These are phyloP conservation scores for Pollenia griseotomentosa DNA, from an alignment of 2,888 invertebrate genomes.

Conservation along the genomic window DNA sequence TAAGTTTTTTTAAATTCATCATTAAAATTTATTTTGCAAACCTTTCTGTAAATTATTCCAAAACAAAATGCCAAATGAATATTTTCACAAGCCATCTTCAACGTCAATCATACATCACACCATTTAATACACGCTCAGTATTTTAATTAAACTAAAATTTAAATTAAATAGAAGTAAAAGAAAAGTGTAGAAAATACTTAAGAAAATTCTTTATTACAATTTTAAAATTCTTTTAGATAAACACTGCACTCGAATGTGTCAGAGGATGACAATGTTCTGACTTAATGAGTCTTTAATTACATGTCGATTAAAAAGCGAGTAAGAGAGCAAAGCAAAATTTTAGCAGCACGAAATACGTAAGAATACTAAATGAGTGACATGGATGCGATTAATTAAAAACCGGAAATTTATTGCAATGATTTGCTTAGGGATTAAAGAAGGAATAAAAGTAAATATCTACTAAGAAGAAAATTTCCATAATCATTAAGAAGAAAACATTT, in stretches of 20 bases:
- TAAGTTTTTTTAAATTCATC: too few species aligned
- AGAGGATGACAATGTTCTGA: slow-evolving; percentile 71
- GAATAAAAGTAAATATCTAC: background rate
- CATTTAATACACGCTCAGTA: slow-evolving; percentile 14
- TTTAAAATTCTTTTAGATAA: slow-evolving; percentile 58
- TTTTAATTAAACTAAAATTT: slow-evolving; percentile 46
- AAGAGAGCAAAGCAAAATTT: slow-evolving; percentile 11
- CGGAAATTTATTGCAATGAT: slow-evolving; percentile 58
- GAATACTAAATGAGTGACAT: slow-evolving; percentile 66
- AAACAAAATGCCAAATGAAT: slow-evolving; percentile 44
- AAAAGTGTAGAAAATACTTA: slow-evolving; percentile 59
- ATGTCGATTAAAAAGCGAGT: slow-evolving; percentile 76
- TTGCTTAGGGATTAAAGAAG: slow-evolving; percentile 14
- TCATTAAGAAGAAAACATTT: slow-evolving; percentile 10
- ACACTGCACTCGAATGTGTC: slow-evolving; percentile 71
- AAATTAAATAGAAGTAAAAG: background rate
- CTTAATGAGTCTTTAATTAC: slow-evolving; percentile 78
- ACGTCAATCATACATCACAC: slow-evolving; percentile 54
- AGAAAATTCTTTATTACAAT: slow-evolving; percentile 64
- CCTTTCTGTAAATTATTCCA: slow-evolving; percentile 7
- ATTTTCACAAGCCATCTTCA: slow-evolving; percentile 34
- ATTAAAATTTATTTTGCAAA: background rate
- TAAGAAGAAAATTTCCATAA: slow-evolving; percentile 29
- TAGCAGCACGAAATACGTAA: background rate
- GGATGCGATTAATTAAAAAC: slow-evolving; percentile 73